Base-by-base conservation (phyloP, 2,888 invertebrate genomes). In the Nymphalis polychloros region DNA sequence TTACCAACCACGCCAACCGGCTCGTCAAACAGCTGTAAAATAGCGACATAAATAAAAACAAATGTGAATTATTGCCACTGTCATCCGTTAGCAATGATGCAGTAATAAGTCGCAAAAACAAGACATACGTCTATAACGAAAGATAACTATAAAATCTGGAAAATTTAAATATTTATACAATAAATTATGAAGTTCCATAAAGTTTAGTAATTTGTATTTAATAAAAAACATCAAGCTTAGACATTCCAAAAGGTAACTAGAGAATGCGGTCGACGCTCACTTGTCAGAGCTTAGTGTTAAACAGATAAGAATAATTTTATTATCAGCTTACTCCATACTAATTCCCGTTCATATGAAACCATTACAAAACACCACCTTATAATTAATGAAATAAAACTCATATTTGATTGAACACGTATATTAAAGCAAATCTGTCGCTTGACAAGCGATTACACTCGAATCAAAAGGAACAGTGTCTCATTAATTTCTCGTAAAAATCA, bases 401-500 rank as follows among this genome's bases (percentile, higher is more conserved):
- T 20, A 49, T 63, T 65, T 35, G 8, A 27, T 41, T 8, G 41
- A 10, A 46, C 5, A 27, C 1, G 10, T 6, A 20, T 41, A 35
- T 23, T n/a, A 60, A 57, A 55, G 27, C 23, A 59, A 68, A 68
- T 72, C 70, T 70, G 72, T 68, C 67, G 59, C 55, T 63, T 70
- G 67, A 65, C 65, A 65, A 63, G 63, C 57, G 70, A 72, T 72
- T 72, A 65, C 68, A 65, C 63, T 67, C 61, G 47, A 67, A 70
- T 68, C 70, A 63, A 60, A 68, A 27, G 59, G 70, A 61, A 70
- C 68, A 66, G 49, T 64, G 68, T 60, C 73, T 71, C 68, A 74
- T 74, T 74, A 72, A 72, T 72, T 75, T 75, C 72, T 71, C 71
- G 72, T 73, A 73, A 72, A 69, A 73, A 76, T 75, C 76, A 75